phyloP scores from a whole-genome alignment of 2,888 invertebrate species.

The Hyles lineata region DNA sequence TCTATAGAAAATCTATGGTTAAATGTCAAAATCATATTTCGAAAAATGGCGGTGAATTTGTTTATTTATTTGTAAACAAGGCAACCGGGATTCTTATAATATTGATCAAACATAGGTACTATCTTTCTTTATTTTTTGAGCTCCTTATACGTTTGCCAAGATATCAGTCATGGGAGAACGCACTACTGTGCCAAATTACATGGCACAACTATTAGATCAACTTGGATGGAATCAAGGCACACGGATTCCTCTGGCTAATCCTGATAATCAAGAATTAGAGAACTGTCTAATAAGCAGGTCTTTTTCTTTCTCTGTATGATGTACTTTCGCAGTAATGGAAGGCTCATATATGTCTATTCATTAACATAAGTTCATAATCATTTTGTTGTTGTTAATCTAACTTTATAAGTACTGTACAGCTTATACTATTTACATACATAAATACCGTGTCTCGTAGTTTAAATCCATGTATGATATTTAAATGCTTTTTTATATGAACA shows the following conservation, averaged over 20 bases:
- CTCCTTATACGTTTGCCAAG: constrained; percentile 28
- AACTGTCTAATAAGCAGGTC: constrained; percentile 69
- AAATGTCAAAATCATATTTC: constrained; percentile 46
- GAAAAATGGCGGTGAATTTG: constrained; percentile 55
- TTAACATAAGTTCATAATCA: background rate
- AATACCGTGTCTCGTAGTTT: no score
- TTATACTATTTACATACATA: no score
- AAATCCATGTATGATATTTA: no score
- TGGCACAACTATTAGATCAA: constrained; percentile 87
- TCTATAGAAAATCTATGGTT: constrained; percentile 10
- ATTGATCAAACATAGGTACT: constrained; percentile 53
- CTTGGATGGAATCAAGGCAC: constrained; percentile 92
- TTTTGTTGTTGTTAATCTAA: no score
- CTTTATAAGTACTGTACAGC: no score
- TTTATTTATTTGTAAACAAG: constrained; percentile 37
- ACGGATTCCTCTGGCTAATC: constrained; percentile 91
- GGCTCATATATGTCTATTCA: background rate
- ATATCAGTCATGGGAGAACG: constrained; percentile 56
- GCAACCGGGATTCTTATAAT: constrained; percentile 32
- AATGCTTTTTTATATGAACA: no score
- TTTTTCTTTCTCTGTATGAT: constrained; percentile 19
- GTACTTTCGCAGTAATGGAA: background rate
- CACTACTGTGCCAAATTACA: constrained; percentile 68
- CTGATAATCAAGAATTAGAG: constrained; percentile 86
- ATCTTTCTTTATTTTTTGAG: constrained; percentile 36